phyloP scores from a whole-genome alignment of 2,888 invertebrate genomes.

The Ptychoptera contaminata region DNA sequence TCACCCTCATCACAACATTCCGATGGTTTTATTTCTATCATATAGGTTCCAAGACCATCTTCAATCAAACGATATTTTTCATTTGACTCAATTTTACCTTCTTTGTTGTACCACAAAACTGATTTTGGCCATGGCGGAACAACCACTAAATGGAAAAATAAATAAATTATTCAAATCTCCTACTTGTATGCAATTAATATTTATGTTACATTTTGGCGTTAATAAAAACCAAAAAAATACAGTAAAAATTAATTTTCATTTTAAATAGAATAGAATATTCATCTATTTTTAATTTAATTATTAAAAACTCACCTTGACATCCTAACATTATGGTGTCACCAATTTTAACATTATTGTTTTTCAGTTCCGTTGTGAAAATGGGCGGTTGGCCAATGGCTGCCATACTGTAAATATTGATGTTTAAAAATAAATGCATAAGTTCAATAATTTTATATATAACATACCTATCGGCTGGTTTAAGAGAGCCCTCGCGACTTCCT shows the following conservation, averaged over 20 bases:
- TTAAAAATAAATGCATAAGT: background rate
- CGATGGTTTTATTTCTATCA: conserved; percentile 55
- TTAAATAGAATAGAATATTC: conserved; percentile 14
- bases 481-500: conserved; percentile 51
- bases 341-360: conserved; percentile 59
- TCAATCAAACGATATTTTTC: conserved; percentile 60
- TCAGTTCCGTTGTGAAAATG: conserved; percentile 58
- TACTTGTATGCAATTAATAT: background rate
- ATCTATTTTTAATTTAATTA: conserved; percentile 11
- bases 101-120: conserved; percentile 76
- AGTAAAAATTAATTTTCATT: conserved; percentile 7
- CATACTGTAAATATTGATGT: conserved; percentile 14
- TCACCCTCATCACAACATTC: conserved; percentile 75
- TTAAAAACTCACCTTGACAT: conserved; percentile 45
- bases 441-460: background rate
- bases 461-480: conserved; percentile 51
- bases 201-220: conserved; percentile 10
- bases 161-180: background rate
- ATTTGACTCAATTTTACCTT: conserved; percentile 53
- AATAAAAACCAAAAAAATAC: conserved; percentile 7
- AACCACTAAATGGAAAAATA: conserved; percentile 37
- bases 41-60: conserved; percentile 70
- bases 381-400: conserved; percentile 44
- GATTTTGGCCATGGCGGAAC: conserved; percentile 75
- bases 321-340: conserved; percentile 57